Evolutionary conservation across 2,113 vertebrate species (phyloP), one percentile per base, ranked within the genome.

Genomic region (Catharus fuscescens): DNA sequence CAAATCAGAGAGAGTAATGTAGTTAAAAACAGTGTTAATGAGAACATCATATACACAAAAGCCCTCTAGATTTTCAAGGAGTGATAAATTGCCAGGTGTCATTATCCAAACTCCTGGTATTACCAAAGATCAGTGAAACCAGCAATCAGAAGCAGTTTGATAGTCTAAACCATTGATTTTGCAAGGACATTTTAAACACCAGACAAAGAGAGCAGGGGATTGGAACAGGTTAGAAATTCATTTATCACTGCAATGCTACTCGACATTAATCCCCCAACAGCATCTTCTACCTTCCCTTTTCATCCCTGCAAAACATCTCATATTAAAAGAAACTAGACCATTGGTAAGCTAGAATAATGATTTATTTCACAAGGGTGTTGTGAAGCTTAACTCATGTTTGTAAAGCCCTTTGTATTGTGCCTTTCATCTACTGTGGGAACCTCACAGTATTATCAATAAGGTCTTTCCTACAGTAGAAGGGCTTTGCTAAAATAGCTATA

Each of bases 341-440:
- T 0, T 67, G 67, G 47, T 56, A 92, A 90, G 65, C 72, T 60
- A 92, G 44, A 88, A 90, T 74, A 90, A 88, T 53, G 9, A 76
- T 74, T 93, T 93, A 88, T 84, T 96, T 93, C 78, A 95, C 71
- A 78, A 86, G 80, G 56, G 76, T 88, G 93, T 88, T 94, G 82
- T 81, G 44, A 93, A 86, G 86, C 76, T 84, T 96, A 96, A 92
- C 74, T 96, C 56, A 71, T 90, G 90, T 92, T 95, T 93, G 61
- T 86, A 96, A 95, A 95, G 80, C 53, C 76, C 45, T 94, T 96
- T 94, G 82, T 95, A 83, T 69, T 72, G 69, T 23, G 86, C 65
- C 79, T 96, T 94, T 95, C 92, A 88, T 94, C 85, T 95, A 2
- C 71, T 92, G 93, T 92, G 93, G 92, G 96, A 96, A 94, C 60